Conservation (phyloP, 2,797 vertebrate species). For the Squalus acanthias region DNA sequence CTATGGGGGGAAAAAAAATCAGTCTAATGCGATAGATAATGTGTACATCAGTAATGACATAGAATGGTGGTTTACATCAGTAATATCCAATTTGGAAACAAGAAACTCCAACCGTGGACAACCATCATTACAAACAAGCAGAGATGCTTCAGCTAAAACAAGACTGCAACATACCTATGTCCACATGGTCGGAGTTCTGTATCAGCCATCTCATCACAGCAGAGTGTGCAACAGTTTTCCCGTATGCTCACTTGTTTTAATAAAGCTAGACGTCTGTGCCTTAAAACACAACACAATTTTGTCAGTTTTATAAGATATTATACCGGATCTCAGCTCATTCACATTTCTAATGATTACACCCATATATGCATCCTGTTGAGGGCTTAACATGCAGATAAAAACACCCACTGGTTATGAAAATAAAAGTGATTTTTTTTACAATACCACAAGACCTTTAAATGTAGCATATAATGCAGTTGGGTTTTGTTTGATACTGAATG, state of each 20-base stretch:
- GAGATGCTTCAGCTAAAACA: background rate
- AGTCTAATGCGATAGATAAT: no score
- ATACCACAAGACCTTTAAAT: background rate
- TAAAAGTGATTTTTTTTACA: background rate
- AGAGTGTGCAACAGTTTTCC: constrained; percentile 97
- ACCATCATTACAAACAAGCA: background rate
- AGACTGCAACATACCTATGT: constrained; percentile 72
- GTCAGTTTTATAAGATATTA: background rate
- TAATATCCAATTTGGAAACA: background rate
- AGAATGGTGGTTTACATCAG: background rate
- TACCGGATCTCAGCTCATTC: no score
- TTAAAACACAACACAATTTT: constrained; percentile 42
- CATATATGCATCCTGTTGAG: background rate
- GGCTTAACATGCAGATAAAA: background rate
- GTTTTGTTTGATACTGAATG: background rate
- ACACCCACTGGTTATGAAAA: background rate
- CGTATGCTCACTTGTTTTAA: constrained; percentile 95
- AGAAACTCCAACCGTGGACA: background rate
- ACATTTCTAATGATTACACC: background rate
- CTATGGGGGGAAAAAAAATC: background rate
- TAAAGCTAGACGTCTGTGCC: constrained; percentile 74
- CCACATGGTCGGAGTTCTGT: constrained; percentile 92
- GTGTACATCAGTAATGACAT: no score
- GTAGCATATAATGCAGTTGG: background rate
- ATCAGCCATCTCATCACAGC: constrained; percentile 93